phyloP scores from a whole-genome alignment of 2,888 invertebrate genomes.

The Spialia ferax region DNA sequence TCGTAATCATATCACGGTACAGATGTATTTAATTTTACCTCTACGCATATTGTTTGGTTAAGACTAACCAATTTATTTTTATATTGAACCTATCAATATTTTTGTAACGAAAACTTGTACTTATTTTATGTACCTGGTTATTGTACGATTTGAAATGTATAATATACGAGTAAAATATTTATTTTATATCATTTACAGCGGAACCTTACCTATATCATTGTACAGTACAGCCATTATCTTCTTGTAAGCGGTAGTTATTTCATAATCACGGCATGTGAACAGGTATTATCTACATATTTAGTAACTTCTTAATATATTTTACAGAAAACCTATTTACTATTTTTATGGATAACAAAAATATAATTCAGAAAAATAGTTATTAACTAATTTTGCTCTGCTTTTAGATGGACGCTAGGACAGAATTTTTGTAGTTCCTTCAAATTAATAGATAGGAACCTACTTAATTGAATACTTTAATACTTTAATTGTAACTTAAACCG shows the following conservation, averaged over 20 bases:
- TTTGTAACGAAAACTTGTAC: slow-evolving; percentile 2
- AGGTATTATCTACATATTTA: not conserved
- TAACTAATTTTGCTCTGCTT: not conserved
- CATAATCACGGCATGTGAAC: not conserved
- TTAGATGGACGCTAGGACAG: slow-evolving; percentile 4
- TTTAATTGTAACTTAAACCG: not conserved
- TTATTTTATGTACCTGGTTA: slow-evolving; percentile 6
- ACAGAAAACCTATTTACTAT: not conserved
- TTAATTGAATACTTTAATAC: no score
- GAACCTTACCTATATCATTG: not conserved
- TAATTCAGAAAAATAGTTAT: not conserved
- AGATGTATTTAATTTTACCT: not conserved
- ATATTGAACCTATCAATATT: not conserved
- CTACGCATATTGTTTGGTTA: not conserved
- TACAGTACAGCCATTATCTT: not conserved
- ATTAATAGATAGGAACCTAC: not conserved
- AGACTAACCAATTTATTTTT: not conserved
- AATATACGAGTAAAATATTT: no score
- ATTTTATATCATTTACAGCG: not conserved
- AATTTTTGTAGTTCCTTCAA: not conserved
- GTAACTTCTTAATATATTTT: not conserved
- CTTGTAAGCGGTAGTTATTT: not conserved
- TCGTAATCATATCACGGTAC: not conserved
- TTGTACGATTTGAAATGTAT: not conserved
- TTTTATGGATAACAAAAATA: not conserved